Conservation (phyloP, 1,140 invertebrate genomes). For the Choristoneura fumiferana region DNA sequence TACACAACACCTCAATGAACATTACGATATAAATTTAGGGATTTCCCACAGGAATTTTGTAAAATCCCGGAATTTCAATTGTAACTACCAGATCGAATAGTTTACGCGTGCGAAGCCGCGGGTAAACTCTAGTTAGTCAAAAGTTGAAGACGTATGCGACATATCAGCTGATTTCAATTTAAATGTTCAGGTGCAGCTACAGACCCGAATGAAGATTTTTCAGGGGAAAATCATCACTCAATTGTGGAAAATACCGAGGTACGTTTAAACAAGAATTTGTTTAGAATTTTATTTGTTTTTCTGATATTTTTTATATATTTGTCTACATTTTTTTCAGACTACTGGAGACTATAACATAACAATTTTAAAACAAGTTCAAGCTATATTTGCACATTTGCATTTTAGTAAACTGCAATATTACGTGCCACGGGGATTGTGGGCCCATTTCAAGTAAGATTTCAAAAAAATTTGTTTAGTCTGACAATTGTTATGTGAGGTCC, state of each 20-base stretch:
- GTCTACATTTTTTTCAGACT: slow-evolving; percentile 50
- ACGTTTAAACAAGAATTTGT: slow-evolving; percentile 6
- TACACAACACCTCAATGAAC: no score
- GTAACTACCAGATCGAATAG: no score
- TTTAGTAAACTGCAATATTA: slow-evolving; percentile 98
- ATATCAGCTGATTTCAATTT: no score
- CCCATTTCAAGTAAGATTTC: slow-evolving; percentile 92
- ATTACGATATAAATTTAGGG: no score
- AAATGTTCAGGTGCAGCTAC: slow-evolving; percentile 86
- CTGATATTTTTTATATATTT: slow-evolving; percentile 17
- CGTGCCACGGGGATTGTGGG: slow-evolving; percentile 97
- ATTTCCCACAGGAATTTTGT: no score
- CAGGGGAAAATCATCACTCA: slow-evolving; percentile 84
- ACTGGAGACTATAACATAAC: slow-evolving; percentile 95
- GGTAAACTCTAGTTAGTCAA: no score
- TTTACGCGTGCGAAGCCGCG: no score
- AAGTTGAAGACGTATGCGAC: no score
- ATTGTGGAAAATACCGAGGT: slow-evolving; percentile 67
- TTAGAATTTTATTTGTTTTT: neutral
- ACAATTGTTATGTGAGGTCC: no score
- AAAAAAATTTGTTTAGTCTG: no score
- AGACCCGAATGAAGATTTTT: slow-evolving; percentile 94
- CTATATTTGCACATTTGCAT: slow-evolving; percentile 98
- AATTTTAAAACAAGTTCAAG: slow-evolving; percentile 97
- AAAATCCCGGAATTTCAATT: no score